phyloP scores from a whole-genome alignment of 1,140 invertebrate species.

The Drosophila ficusphila region DNA sequence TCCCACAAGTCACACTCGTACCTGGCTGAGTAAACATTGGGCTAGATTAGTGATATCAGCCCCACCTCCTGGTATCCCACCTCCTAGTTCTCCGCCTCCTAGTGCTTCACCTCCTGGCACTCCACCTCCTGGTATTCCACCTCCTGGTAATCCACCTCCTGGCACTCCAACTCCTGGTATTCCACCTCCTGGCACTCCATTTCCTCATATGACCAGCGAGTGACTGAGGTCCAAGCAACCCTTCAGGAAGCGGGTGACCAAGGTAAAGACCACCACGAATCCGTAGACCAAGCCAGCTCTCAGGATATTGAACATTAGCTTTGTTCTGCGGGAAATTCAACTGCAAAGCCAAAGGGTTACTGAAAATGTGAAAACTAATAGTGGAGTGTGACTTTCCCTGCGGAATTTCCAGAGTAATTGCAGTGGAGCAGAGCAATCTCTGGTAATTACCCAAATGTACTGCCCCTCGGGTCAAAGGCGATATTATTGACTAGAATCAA shows the following conservation, averaged over 20 bases:
- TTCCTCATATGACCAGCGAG: constrained; percentile 35
- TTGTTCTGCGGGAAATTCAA: constrained; percentile 31
- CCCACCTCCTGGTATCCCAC: background rate
- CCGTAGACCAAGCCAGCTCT: constrained; percentile 42
- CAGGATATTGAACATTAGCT: constrained; percentile 42
- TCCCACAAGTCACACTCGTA: background rate
- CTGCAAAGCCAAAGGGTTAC: constrained; percentile 15
- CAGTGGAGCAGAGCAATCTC: constrained; percentile 26
- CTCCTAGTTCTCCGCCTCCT: background rate
- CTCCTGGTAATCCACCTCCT: background rate
- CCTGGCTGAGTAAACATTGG: constrained; percentile 5
- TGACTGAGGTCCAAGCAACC: constrained; percentile 47
- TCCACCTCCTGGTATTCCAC: background rate
- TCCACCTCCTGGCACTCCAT: background rate
- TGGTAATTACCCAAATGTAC: constrained; percentile 30
- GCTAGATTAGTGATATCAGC: constrained; percentile 14
- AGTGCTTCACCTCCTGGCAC: background rate
- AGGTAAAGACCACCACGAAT: constrained; percentile 40
- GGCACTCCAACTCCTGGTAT: background rate
- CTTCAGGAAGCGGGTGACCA: constrained; percentile 41
- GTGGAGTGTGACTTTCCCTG: background rate
- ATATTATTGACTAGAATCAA: background rate
- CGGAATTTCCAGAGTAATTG: background rate
- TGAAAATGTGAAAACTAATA: background rate
- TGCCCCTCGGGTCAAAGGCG: background rate